Percentiles rank a stretch among this genome's conserved stretches.
Conservation (phyloP, 2,888 invertebrate genomes). For the Nomada flava region DNA sequence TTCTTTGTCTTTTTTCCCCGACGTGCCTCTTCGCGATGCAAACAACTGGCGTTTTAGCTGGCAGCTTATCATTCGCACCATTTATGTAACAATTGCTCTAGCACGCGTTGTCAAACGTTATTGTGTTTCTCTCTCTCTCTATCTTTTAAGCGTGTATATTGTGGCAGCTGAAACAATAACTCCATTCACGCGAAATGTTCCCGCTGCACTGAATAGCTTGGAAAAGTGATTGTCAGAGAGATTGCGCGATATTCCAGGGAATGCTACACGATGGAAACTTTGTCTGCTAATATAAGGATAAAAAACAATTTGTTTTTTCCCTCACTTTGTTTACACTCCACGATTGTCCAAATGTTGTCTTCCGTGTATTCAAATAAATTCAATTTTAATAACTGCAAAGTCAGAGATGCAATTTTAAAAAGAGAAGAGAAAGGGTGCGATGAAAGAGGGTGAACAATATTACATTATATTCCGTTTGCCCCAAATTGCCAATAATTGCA, state of each 20-base stretch:
- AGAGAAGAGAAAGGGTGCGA: too few species aligned
- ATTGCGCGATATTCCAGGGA: conserved; percentile 5
- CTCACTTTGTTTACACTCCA: not conserved
- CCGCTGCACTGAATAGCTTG: conserved; percentile 30
- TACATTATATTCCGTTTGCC: not conserved
- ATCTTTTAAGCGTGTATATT: conserved; percentile 3
- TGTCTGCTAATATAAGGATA: not conserved
- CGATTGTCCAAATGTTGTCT: not conserved
- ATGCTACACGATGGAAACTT: not conserved
- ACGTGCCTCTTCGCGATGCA: not conserved
- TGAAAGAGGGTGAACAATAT: not conserved
- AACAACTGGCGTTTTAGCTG: conserved; percentile 23
- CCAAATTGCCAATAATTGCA: conserved; percentile 7
- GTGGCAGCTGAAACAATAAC: conserved; percentile 42
- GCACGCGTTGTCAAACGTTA: conserved; percentile 18
- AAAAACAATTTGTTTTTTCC: not conserved
- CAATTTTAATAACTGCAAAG: not conserved
- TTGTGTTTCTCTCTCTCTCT: not conserved
- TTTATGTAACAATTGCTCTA: conserved; percentile 35
- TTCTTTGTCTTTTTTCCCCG: not conserved
- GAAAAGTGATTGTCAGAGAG: conserved; percentile 37
- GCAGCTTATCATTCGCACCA: conserved; percentile 44
- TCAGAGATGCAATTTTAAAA: not conserved
- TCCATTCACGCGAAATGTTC: conserved; percentile 39
- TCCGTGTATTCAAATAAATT: too few species aligned